Evolutionary conservation across 2,797 vertebrate genomes (phyloP).

Genomic region (Buceros bicornis): DNA sequence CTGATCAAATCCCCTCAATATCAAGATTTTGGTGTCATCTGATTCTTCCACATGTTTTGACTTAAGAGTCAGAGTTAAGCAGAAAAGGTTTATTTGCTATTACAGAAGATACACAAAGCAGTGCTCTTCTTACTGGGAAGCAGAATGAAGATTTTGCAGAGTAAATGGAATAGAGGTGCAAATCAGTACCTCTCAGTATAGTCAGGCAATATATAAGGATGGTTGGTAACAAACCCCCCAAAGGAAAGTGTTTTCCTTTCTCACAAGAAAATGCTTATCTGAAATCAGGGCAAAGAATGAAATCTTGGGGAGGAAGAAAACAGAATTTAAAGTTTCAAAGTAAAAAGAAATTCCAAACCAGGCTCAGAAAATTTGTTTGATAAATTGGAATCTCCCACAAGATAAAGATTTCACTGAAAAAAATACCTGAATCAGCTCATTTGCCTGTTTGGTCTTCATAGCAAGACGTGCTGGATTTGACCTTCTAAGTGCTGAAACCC

Average conservation of each 20-base stretch:
- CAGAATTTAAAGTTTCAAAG: neutral
- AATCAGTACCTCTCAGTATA: neutral
- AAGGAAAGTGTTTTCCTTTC: neutral
- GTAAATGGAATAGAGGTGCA: neutral
- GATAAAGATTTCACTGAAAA: neutral
- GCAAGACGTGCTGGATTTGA: neutral
- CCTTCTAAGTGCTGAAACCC: neutral
- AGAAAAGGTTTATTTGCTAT: neutral
- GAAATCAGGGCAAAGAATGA: neutral
- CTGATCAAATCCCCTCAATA: neutral
- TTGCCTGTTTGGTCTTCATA: neutral
- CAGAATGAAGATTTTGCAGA: neutral
- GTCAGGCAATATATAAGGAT: neutral
- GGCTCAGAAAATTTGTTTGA: neutral
- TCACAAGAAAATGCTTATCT: neutral
- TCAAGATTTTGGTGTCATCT: neutral
- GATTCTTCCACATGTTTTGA: neutral
- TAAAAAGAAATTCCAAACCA: neutral
- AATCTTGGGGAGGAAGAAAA: neutral
- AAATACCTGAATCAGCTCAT: neutral
- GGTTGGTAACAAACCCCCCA: neutral
- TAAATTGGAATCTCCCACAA: neutral
- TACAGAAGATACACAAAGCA: neutral
- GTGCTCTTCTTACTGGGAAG: neutral
- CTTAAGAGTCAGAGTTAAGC: neutral